A percentile compares a stretch with the other conserved stretches of the same genome.
Conservation (phyloP, 2,888 invertebrate genomes). For the Tortrix viridana region DNA sequence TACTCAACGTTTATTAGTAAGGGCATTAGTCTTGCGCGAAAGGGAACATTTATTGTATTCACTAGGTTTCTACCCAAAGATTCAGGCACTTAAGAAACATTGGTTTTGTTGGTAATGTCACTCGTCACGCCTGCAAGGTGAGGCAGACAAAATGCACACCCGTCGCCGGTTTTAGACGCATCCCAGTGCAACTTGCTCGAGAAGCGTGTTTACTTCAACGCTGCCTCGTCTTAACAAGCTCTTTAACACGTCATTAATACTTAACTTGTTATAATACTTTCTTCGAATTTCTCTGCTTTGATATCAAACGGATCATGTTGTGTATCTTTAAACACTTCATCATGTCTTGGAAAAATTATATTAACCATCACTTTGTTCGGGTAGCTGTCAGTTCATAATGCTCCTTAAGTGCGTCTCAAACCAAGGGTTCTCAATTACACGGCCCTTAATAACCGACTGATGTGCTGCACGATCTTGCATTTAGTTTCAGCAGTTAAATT, state of each 20-base stretch:
- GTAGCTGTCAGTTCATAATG: constrained; percentile 3
- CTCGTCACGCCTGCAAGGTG: constrained; percentile 47
- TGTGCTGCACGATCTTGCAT: constrained; percentile 9
- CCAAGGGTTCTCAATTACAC: constrained; percentile 30
- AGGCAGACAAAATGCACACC: constrained; percentile 46
- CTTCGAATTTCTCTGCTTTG: constrained; percentile 29
- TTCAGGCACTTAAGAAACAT: constrained; percentile 1
- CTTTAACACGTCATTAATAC: constrained; percentile 30
- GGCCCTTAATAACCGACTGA: constrained; percentile 18
- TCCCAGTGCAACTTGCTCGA: constrained; percentile 9
- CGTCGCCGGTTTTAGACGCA: constrained; percentile 11
- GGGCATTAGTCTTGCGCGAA: not conserved
- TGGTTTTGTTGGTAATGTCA: constrained; percentile 21
- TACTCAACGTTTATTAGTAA: too few species aligned
- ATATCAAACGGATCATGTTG: constrained; percentile 25
- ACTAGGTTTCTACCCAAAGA: not conserved
- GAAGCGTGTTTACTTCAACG: constrained; percentile 51
- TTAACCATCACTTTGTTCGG: constrained; percentile 1
- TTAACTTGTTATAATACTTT: constrained; percentile 37
- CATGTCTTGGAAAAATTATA: constrained; percentile 14
- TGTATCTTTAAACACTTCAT: constrained; percentile 28
- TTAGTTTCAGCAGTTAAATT: constrained; percentile 21
- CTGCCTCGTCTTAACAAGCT: constrained; percentile 45
- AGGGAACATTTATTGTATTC: not conserved
- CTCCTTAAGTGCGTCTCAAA: constrained; percentile 16